These are phyloP conservation scores for Bedellia somnulentella DNA, from an alignment of 2,888 invertebrate species.

Conservation along the genomic window DNA sequence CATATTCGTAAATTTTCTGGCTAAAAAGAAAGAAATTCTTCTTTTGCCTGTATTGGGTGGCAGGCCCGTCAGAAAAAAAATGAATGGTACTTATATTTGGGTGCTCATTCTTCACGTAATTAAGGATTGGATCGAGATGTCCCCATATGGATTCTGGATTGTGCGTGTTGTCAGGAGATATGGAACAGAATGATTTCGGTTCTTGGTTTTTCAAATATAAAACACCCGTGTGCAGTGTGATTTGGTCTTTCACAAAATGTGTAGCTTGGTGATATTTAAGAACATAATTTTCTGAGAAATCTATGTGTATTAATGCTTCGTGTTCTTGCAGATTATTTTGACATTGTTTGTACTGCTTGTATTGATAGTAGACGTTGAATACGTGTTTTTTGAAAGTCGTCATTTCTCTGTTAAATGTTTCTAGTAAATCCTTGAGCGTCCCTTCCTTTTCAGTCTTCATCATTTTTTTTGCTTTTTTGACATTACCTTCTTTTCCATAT, in stretches of 20 bases:
- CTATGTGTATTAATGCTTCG: neutral
- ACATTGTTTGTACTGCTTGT: neutral
- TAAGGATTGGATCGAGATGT: constrained; percentile 10
- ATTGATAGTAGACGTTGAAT: neutral
- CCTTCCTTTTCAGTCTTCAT: neutral
- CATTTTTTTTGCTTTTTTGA: constrained; percentile 1
- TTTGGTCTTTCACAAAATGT: constrained; percentile 11
- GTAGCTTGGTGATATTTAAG: constrained; percentile 5
- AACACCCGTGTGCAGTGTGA: constrained; percentile 12
- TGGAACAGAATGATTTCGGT: constrained; percentile 6
- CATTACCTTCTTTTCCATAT: too few species aligned
- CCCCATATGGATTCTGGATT: constrained; percentile 12
- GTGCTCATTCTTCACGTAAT: constrained; percentile 6
- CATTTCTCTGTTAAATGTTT: too few species aligned
- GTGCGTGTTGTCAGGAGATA: constrained; percentile 9
- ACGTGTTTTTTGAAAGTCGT: neutral
- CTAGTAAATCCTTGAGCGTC: too few species aligned
- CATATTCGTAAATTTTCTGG: neutral
- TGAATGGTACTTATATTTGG: too few species aligned
- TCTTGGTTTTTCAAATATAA: constrained; percentile 7
- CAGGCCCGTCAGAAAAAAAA: too few species aligned
- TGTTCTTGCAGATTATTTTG: constrained; percentile 1
- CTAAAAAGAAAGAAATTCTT: too few species aligned
- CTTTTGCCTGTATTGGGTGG: too few species aligned
- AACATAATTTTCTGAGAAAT: constrained; percentile 1